These are phyloP conservation scores for Seira musarum DNA, from an alignment of 2,888 invertebrate species.

Conservation along the genomic window DNA sequence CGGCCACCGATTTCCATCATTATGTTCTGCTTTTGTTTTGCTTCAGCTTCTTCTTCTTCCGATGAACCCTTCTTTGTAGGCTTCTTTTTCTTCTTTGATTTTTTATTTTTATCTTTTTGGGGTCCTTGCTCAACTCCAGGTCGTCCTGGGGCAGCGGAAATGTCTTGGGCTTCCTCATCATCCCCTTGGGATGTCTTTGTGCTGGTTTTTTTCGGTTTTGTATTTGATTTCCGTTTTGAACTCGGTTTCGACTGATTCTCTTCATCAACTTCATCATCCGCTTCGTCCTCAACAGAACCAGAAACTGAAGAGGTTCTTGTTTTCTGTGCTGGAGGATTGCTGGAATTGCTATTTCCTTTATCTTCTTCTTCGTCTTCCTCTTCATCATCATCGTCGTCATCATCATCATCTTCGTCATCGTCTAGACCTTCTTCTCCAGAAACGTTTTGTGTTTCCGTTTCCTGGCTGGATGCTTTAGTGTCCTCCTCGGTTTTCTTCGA, in stretches of 20 bases:
- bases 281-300: constrained; percentile 26
- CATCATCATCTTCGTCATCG: constrained; percentile 32
- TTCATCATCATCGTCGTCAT: constrained; percentile 21
- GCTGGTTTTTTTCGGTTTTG: neutral
- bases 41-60: constrained; percentile 30
- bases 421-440: constrained; percentile 12
- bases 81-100: constrained; percentile 31
- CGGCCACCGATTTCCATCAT: constrained; percentile 57
- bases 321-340: neutral
- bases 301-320: constrained; percentile 11
- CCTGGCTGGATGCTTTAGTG: neutral
- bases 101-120: constrained; percentile 33
- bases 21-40: constrained; percentile 28
- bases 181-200: neutral
- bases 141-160: neutral
- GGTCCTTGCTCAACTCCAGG: neutral
- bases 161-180: neutral
- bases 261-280: constrained; percentile 36
- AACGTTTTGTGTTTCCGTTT: neutral
- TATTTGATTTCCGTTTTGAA: constrained; percentile 7
- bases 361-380: constrained; percentile 37
- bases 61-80: neutral
- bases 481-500: constrained; percentile 25
- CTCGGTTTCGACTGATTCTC: constrained; percentile 36
- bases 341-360: neutral